Percentiles rank a stretch among this genome's conserved stretches.
These are phyloP conservation scores for Sphaerodactylus townsendi DNA, from an alignment of 2,113 vertebrate genomes.

Conservation along the genomic window DNA sequence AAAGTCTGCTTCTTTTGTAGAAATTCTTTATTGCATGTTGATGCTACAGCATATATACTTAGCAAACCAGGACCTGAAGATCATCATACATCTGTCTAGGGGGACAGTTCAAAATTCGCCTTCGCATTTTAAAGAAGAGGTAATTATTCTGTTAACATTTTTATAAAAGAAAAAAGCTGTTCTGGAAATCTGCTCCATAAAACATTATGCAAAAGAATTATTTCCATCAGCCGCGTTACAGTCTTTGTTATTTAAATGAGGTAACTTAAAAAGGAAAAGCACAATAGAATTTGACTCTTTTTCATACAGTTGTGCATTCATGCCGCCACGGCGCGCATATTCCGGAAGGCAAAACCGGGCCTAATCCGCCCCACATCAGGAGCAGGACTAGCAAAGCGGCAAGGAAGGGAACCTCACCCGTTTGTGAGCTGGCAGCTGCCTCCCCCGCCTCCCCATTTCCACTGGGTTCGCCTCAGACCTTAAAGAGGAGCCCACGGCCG, in stretches of 20 bases:
- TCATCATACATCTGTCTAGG: neutral
- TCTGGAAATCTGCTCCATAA: too few relatives aligned
- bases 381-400: neutral
- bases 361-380: neutral
- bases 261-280: too few relatives aligned
- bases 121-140: neutral
- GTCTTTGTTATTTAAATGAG: too few relatives aligned
- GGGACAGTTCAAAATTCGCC: neutral
- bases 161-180: too few relatives aligned
- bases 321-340: neutral
- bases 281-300: accelerated
- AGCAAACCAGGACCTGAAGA: neutral
- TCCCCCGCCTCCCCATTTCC: neutral
- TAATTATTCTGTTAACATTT: neutral
- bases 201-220: too few relatives aligned
- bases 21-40: neutral
- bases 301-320: neutral
- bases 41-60: neutral
- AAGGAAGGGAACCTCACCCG: neutral
- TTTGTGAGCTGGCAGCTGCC: neutral
- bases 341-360: neutral
- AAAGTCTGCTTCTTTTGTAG: neutral
- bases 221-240: too few relatives aligned
- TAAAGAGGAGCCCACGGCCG: neutral
- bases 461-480: neutral